Evolutionary conservation across 2,888 invertebrate genomes (phyloP).

Genomic region (Octonoba sinensis): DNA sequence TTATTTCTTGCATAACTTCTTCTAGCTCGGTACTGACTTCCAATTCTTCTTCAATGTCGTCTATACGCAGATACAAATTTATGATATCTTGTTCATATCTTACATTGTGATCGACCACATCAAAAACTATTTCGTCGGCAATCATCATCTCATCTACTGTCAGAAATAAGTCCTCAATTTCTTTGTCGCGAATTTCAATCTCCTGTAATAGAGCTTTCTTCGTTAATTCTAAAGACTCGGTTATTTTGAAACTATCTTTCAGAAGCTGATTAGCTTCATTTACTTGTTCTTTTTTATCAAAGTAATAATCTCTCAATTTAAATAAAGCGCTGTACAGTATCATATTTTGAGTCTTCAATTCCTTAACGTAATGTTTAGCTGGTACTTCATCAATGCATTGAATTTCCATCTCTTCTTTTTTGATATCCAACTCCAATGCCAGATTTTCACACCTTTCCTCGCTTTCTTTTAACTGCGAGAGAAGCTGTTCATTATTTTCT

Average conservation of each 20-base stretch:
- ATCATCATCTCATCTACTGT: conserved; percentile 6
- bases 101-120: conserved; percentile 5
- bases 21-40: conserved; percentile 23
- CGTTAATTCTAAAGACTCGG: not conserved
- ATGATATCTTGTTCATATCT: not conserved
- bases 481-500: conserved; percentile 3
- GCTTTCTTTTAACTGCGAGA: not conserved
- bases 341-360: conserved; percentile 12
- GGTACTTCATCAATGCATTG: conserved; percentile 7
- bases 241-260: not conserved
- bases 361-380: conserved; percentile 14
- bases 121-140: conserved; percentile 21
- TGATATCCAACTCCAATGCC: conserved; percentile 1
- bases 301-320: conserved; percentile 2
- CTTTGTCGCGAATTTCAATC: not conserved
- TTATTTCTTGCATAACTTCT: conserved; percentile 13
- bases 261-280: not conserved
- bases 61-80: not conserved
- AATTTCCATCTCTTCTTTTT: conserved; percentile 33
- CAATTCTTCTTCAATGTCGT: conserved; percentile 7
- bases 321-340: conserved; percentile 3
- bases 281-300: not conserved
- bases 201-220: not conserved
- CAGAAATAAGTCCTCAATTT: conserved; percentile 9
- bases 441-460: not conserved